Percentiles rank a stretch among this genome's conserved stretches.
Conservation (phyloP, 2,113 vertebrate species). For the Pelecanoides urinatrix region DNA sequence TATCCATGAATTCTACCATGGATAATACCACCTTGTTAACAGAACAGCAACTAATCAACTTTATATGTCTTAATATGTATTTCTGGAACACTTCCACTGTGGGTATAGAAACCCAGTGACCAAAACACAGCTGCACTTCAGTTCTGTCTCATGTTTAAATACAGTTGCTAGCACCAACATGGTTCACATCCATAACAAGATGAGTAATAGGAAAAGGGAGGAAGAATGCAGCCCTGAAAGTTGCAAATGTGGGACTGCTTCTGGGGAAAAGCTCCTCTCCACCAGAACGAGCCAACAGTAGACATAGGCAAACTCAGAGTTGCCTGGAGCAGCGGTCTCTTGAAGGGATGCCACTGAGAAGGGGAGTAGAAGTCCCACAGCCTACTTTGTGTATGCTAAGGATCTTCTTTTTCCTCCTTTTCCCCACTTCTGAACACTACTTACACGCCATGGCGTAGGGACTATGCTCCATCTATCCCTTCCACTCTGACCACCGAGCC, state of each 20-base stretch:
- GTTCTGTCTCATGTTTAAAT: not conserved
- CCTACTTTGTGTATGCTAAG: not conserved
- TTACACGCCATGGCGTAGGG: not conserved
- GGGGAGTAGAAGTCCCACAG: not conserved
- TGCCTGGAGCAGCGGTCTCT: not conserved
- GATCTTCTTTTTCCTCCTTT: not conserved
- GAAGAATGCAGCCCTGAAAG: not conserved
- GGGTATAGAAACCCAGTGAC: not conserved
- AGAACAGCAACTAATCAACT: not conserved
- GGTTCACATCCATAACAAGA: not conserved
- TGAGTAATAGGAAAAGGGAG: not conserved
- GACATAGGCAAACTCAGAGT: not conserved
- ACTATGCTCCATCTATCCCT: accelerated
- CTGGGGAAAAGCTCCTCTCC: not conserved
- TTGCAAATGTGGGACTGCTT: not conserved
- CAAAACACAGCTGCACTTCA: not conserved
- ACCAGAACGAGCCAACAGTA: not conserved
- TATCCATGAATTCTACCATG: not conserved
- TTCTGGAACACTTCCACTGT: not conserved
- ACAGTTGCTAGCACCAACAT: not conserved
- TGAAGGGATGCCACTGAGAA: not conserved
- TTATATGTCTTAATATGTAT: not conserved
- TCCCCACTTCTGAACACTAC: not conserved
- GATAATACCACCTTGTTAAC: not conserved
- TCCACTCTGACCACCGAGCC: not conserved